Conservation (phyloP, 2,888 invertebrate genomes). For the Cheilosia vernalis region DNA sequence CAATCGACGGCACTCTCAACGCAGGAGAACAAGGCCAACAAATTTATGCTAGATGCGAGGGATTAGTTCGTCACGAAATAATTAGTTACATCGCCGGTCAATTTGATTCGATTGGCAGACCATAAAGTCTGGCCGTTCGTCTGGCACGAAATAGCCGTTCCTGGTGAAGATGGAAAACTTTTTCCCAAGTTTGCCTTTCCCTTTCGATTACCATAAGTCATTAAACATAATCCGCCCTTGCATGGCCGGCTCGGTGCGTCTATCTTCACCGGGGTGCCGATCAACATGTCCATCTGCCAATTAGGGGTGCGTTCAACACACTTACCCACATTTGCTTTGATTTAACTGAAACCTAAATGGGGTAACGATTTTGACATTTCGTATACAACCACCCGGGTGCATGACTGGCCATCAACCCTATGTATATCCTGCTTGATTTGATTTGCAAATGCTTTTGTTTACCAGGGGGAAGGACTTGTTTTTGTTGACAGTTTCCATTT, state of each 20-base stretch:
- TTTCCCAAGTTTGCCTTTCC: constrained; percentile 18
- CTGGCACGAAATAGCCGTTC: not conserved
- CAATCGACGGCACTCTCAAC: not conserved
- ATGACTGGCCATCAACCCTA: not conserved
- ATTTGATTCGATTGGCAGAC: constrained; percentile 49
- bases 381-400: not conserved
- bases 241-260: not conserved
- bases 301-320: constrained; percentile 44
- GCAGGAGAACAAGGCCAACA: not conserved
- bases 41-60: constrained; percentile 16
- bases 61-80: constrained; percentile 61
- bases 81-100: constrained; percentile 62
- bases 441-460: not conserved
- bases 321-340: constrained; percentile 22
- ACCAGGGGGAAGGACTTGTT: not conserved
- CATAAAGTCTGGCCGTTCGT: not conserved
- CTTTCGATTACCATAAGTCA: constrained; percentile 55
- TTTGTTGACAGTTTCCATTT: not conserved
- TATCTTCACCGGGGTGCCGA: constrained; percentile 9
- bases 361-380: constrained; percentile 24
- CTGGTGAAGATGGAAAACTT: constrained; percentile 15
- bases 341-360: constrained; percentile 25
- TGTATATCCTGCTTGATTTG: not conserved
- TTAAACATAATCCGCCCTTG: constrained; percentile 35
- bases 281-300: constrained; percentile 50